Evolutionary conservation across 37 sponge, comb jelly and placozoan genomes (phyloP).

Genomic region (Petrosia ficiformis): DNA sequence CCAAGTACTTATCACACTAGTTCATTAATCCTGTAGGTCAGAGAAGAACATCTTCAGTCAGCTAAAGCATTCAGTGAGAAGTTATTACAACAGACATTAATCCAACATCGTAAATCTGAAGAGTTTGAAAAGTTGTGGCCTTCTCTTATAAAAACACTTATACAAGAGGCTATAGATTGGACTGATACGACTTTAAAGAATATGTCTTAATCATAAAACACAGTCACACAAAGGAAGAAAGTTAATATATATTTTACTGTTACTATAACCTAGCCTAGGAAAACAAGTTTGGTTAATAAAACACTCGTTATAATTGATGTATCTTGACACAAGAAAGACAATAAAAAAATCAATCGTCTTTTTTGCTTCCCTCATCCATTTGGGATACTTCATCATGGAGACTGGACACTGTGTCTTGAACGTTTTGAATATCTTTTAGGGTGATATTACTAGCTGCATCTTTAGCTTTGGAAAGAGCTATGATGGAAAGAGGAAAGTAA

Average conservation of each 20-base stretch:
- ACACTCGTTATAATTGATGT: too few species aligned
- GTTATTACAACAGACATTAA: not conserved
- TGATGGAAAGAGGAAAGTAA: not conserved
- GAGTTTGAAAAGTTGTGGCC: slow-evolving; percentile 56
- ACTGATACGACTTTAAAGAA: too few species aligned
- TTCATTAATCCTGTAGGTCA: too few species aligned
- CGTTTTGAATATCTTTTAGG: slow-evolving; percentile 12
- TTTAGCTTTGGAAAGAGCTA: slow-evolving; percentile 15
- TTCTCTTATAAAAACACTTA: slow-evolving; percentile 10
- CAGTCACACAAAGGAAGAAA: too few species aligned
- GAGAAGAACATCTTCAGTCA: too few species aligned
- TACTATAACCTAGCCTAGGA: too few species aligned
- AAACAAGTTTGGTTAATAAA: too few species aligned
- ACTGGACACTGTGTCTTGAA: slow-evolving; percentile 7
- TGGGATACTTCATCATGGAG: not conserved
- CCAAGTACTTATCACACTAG: too few species aligned
- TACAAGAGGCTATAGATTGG: slow-evolving; percentile 8
- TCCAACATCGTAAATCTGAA: not conserved
- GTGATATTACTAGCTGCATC: slow-evolving; percentile 38
- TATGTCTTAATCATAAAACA: too few species aligned
- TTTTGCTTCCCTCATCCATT: slow-evolving; percentile 6
- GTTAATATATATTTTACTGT: too few species aligned
- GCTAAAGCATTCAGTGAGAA: too few species aligned
- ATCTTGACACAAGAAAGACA: too few species aligned
- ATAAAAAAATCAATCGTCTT: slow-evolving; percentile 15